Conservation (phyloP, 2,113 vertebrate genomes). For the Hypanus sabinus region DNA sequence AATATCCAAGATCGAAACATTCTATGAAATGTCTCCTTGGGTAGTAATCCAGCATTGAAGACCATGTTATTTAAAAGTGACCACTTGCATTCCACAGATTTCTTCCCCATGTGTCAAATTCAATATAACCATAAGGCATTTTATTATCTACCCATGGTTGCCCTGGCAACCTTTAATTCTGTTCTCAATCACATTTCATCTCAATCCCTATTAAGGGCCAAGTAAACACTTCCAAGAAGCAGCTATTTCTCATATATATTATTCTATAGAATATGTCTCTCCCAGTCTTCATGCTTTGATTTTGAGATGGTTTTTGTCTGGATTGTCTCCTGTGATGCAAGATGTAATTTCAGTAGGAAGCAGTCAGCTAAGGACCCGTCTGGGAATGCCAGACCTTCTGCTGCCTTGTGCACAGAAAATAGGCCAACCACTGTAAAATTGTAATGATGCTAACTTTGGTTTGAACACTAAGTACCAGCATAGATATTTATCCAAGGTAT, state of each 20-base stretch:
- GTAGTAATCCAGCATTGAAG: neutral
- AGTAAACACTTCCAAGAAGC: neutral
- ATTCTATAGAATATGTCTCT: neutral
- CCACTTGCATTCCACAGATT: neutral
- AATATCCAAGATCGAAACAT: neutral
- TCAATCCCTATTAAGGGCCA: neutral
- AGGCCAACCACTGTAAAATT: neutral
- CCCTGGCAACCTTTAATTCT: neutral
- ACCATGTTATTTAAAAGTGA: neutral
- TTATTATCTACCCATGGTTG: neutral
- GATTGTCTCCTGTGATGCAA: neutral
- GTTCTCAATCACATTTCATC: neutral
- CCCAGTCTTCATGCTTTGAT: neutral
- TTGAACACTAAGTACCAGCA: neutral
- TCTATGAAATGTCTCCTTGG: neutral
- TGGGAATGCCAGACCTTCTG: neutral
- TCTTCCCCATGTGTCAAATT: neutral
- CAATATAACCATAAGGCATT: neutral
- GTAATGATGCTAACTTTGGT: neutral
- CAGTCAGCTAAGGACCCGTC: neutral
- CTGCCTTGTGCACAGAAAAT: neutral
- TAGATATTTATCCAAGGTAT: neutral
- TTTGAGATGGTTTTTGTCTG: neutral
- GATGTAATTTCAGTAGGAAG: neutral
- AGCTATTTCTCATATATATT: neutral